Evolutionary conservation across 2,113 vertebrate species (phyloP), one percentile per base, ranked within the genome.

Genomic region (Otocyon megalotis): DNA sequence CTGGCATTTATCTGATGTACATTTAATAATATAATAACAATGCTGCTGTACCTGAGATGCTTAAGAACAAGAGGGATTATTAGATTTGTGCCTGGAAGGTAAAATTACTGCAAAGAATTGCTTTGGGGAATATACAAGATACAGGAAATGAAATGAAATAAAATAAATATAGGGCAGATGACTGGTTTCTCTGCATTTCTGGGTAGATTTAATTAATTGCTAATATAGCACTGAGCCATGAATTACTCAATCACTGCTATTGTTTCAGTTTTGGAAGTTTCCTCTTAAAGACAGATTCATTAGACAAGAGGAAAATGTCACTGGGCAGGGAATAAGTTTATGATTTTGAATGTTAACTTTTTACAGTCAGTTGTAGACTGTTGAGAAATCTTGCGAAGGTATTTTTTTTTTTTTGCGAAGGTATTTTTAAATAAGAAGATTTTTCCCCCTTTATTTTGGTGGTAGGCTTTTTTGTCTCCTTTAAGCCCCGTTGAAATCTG

Each of bases 121-220:
- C 96, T 96, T 80, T 96, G 96, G 92, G 98, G 88, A 96, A 97
- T 97, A 91, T 90, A 95, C 93, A 97, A 98, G 95, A 96, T 98
- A 82, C 0, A 56, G 95, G 94, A 98, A 98, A 97, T 94, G 50
- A 98, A 98, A 98, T 93, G 92, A 97, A 98, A 97, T 98, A 43
- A 98, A 98, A 98, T 98, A 98, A 98, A 98, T 97, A 98, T 97
- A 96, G 43, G 97, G 93, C 92, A 98, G 97, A 92, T 97, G 90
- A 97, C 94, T 97, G 84, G 54, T 94, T 99, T 98, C 84, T 98
- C 96, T 80, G 50, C 98, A 93, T 97, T 97, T 93, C 94, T 95
- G 92, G 90, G 74, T 97, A 97, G 93, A 98, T 98, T 98, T 98
- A 98, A 97, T 98, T 98, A 98, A 98, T 98, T 98, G 96, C 97